phyloP scores from a whole-genome alignment of 35 echinoderm and acorn worm genomes.

The Strongylocentrotus purpuratus region DNA sequence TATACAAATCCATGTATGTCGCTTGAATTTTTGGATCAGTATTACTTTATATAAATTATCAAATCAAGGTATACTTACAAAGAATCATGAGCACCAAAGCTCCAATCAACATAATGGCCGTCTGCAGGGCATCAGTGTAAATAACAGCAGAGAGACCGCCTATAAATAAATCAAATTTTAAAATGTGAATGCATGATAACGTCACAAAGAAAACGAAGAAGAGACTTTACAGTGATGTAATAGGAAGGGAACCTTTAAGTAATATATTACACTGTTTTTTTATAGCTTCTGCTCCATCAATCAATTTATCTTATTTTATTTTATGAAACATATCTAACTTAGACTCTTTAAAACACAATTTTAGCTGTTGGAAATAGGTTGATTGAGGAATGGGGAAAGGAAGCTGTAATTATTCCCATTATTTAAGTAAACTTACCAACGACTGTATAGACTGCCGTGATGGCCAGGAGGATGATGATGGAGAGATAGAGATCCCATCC shows the following conservation, averaged over 20 bases:
- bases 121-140: slow-evolving; percentile 83
- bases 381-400: too few relatives aligned
- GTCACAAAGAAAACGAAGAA: neutral
- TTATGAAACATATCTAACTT: too few relatives aligned
- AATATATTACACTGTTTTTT: too few relatives aligned
- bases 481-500: slow-evolving; percentile 97
- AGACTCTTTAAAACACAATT: too few relatives aligned
- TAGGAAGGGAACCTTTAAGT: too few relatives aligned
- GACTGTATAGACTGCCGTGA: slow-evolving; percentile 94
- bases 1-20: too few relatives aligned
- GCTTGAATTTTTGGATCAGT: too few relatives aligned
- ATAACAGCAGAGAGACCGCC: slow-evolving; percentile 87
- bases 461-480: slow-evolving; percentile 72
- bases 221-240: neutral
- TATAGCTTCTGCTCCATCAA: too few relatives aligned
- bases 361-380: too few relatives aligned
- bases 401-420: too few relatives aligned
- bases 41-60: too few relatives aligned
- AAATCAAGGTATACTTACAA: slow-evolving; percentile 57
- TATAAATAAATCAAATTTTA: slow-evolving; percentile 12
- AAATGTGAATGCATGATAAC: neutral
- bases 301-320: too few relatives aligned
- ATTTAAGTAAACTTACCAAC: slow-evolving; percentile 42
- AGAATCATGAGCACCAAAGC: slow-evolving; percentile 81
- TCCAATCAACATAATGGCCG: slow-evolving; percentile 77